phyloP scores from a whole-genome alignment of 2,888 invertebrate species.

The Epinotia demarniana region DNA sequence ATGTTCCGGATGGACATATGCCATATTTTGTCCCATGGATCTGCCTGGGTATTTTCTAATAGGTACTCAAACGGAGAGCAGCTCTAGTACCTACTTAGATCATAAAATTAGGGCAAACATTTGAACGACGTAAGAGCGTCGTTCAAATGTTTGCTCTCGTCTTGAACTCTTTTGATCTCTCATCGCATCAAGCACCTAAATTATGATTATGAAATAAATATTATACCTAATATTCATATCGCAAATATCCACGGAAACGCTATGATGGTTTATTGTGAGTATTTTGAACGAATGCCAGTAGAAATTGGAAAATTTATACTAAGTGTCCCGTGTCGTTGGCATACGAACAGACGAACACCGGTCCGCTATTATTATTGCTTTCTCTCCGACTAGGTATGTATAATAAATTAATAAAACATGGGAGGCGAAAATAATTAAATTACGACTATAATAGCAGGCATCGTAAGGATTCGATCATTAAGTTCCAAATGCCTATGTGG shows the following conservation, averaged over 20 bases:
- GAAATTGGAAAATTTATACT: slow-evolving; percentile 44
- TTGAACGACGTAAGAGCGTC: background rate
- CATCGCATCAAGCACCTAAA: background rate
- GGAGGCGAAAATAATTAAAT: background rate
- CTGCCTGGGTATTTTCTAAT: no score
- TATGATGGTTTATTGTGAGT: slow-evolving; percentile 45
- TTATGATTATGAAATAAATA: slow-evolving; percentile 28
- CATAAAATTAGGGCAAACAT: background rate
- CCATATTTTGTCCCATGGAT: no score
- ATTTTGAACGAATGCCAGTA: slow-evolving; percentile 50
- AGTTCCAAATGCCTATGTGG: no score
- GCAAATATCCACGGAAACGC: slow-evolving; percentile 43
- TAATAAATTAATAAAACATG: background rate
- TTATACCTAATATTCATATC: slow-evolving; percentile 28
- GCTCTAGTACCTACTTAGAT: no score
- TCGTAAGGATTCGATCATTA: no score
- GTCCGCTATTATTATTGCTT: slow-evolving; percentile 35
- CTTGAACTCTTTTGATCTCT: no score
- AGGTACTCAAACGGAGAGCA: no score
- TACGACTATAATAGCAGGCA: no score
- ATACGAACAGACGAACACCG: slow-evolving; percentile 28
- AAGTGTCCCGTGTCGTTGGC: slow-evolving; percentile 45
- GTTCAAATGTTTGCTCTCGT: no score
- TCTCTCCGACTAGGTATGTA: slow-evolving; percentile 3
- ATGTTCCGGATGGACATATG: no score